Evolutionary conservation across 2,888 invertebrate genomes (phyloP).

Genomic region (Lithophane socia): DNA sequence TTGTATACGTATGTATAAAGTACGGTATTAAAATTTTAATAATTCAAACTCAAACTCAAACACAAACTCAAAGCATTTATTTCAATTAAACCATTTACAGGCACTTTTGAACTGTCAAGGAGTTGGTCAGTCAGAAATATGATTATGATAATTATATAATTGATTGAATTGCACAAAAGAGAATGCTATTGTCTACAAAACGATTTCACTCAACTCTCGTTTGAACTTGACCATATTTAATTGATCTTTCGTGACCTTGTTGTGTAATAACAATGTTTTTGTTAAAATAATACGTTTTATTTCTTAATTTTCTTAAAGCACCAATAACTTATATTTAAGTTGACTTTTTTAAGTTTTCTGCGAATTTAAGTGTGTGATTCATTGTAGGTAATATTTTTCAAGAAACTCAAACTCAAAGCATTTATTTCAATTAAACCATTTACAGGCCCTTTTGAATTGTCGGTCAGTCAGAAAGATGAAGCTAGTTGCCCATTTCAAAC

Average conservation of each 20-base stretch:
- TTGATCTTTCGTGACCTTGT: slow-evolving; percentile 24
- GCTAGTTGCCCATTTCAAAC: no score
- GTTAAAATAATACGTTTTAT: slow-evolving; percentile 1
- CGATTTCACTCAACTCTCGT: slow-evolving; percentile 27
- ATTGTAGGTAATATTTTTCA: neutral
- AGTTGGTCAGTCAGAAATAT: no score
- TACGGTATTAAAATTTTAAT: no score
- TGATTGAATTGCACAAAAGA: neutral
- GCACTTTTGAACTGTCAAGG: no score
- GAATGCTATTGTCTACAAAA: neutral
- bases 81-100: no score
- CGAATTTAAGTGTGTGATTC: neutral
- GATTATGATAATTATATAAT: no score
- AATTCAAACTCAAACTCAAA: no score
- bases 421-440: no score
- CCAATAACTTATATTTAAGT: neutral
- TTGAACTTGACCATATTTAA: slow-evolving; percentile 42
- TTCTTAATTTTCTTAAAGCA: neutral
- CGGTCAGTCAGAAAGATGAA: no score
- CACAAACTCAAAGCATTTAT: no score
- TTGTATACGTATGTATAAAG: neutral
- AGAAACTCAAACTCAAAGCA: neutral
- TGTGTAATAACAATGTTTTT: neutral
- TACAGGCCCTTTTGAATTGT: no score
- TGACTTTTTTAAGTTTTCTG: slow-evolving; percentile 2